Evolutionary conservation across 2,113 vertebrate genomes (phyloP).

Genomic region (Atractosteus spatula): DNA sequence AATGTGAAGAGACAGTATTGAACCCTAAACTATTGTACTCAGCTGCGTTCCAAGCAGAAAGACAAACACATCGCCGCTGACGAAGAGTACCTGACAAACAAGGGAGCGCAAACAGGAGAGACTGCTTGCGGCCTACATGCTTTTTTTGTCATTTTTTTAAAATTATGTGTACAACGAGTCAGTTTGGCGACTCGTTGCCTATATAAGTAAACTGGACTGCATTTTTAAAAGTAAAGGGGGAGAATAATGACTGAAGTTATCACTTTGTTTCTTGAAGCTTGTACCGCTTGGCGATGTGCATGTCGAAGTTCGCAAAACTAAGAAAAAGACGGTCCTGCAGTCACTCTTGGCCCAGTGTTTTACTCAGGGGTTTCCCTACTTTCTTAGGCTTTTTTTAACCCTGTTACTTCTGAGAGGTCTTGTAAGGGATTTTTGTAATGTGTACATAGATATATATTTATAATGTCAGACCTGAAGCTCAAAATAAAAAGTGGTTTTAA

Average conservation of each 20-base stretch:
- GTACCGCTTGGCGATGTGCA: conserved; percentile 34
- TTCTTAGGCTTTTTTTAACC: conserved; percentile 38
- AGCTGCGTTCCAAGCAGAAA: conserved; percentile 60
- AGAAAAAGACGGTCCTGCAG: conserved; percentile 44
- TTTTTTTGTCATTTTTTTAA: conserved; percentile 34
- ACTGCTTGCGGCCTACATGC: conserved; percentile 52
- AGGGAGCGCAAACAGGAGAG: conserved; percentile 36
- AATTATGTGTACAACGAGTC: conserved; percentile 48
- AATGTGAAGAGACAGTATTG: conserved; percentile 80
- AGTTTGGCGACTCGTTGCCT: conserved; percentile 65
- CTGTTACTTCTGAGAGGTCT: conserved; percentile 41
- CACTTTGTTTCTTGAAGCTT: conserved; percentile 21
- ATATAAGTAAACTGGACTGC: conserved; percentile 62
- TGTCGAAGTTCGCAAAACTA: conserved; percentile 34
- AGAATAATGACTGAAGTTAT: conserved; percentile 9
- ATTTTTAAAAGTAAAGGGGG: conserved; percentile 36
- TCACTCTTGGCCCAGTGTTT: conserved; percentile 55
- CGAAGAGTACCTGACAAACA: conserved; percentile 63
- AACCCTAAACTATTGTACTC: conserved; percentile 45
- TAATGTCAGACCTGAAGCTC: too few species aligned
- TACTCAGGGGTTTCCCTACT: conserved; percentile 60
- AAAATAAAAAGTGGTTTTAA: too few species aligned
- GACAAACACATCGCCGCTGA: conserved; percentile 70
- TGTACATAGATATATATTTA: too few species aligned
- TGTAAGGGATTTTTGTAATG: conserved; percentile 16